Evolutionary conservation across 2,888 invertebrate genomes (phyloP), one percentile per base, ranked within the genome.

Genomic region (Tiliacea aurago): DNA sequence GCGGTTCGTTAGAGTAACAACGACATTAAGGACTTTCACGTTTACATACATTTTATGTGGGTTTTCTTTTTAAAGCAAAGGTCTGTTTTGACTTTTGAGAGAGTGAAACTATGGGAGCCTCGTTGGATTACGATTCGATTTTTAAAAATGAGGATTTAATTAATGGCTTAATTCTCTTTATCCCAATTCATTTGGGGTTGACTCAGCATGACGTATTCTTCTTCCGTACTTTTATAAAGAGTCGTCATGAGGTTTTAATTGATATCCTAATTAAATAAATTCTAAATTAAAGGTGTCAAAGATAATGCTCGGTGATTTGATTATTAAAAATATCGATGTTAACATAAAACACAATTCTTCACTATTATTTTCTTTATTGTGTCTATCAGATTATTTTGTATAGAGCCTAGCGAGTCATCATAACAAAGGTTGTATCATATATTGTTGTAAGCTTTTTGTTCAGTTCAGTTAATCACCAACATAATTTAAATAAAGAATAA

Each of bases 1-100:
- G 89, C 84, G 93, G 91, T 95, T 96, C 96, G 95, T 96, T 96
- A 96, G 94, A 94, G 91, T 89, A 92, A 92, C 93, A 93, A 91
- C 92, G 89, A 89, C 80, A 85, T 86, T 89, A 92, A 93, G 94
- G 93, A 93, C 93, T 92, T 92, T 93, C 93, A 92, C 91, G 89
- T 90, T 91, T 87, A 85, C 85, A 88, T 86, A 71, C 53, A 68
- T 73, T 79, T 76, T 79, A 56, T 70, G n/a, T 77, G n/a, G 10
- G 10, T 6, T 61, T 75, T 59, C 70, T 74, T 81, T 74, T 81
- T 64, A 1, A 49, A 37, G 18, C 9, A n/a, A 78, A 49, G 18
- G 33, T 51, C 18, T 55, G 56, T 33, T 53, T 33, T 72, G 63
- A 59, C 53, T 33, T 53, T 33, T 72, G 63, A 59, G 49, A n/a